phyloP scores from a whole-genome alignment of 2,113 vertebrate species.

The Lagenorhynchus albirostris region DNA sequence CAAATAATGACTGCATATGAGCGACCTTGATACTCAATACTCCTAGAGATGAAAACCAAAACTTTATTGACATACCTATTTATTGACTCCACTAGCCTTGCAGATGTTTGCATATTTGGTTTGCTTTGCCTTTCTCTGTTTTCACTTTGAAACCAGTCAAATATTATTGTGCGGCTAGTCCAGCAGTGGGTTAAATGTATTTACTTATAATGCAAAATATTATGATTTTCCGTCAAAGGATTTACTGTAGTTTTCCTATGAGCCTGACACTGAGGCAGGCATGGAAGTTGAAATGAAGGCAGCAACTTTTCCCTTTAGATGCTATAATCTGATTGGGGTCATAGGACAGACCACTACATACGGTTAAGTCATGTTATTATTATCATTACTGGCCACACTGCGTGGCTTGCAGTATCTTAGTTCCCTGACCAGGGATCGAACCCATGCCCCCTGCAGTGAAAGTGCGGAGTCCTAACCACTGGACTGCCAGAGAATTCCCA shows the following conservation, averaged over 20 bases:
- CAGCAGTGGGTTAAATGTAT: background rate
- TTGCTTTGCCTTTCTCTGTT: background rate
- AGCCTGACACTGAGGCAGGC: background rate
- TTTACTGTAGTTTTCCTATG: background rate
- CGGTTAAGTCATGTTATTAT: background rate
- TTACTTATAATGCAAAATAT: background rate
- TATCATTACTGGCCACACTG: too few species aligned
- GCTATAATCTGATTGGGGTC: background rate
- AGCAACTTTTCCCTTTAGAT: background rate
- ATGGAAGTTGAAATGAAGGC: background rate
- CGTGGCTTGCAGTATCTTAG: too few species aligned
- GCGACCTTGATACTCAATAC: background rate
- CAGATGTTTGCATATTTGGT: background rate
- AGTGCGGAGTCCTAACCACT: too few species aligned
- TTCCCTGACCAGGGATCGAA: too few species aligned
- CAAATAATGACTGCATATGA: background rate
- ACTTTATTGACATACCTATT: background rate
- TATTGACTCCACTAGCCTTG: background rate
- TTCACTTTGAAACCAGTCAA: background rate
- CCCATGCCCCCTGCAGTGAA: too few species aligned
- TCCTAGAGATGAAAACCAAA: background rate
- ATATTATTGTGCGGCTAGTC: background rate
- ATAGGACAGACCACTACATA: background rate
- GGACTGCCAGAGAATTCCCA: too few species aligned
- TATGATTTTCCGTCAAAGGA: background rate